Percentiles rank a stretch among this genome's conserved stretches.
Conservation (phyloP, 2,797 vertebrate species). For the Parauchenoglanis ngamensis region DNA sequence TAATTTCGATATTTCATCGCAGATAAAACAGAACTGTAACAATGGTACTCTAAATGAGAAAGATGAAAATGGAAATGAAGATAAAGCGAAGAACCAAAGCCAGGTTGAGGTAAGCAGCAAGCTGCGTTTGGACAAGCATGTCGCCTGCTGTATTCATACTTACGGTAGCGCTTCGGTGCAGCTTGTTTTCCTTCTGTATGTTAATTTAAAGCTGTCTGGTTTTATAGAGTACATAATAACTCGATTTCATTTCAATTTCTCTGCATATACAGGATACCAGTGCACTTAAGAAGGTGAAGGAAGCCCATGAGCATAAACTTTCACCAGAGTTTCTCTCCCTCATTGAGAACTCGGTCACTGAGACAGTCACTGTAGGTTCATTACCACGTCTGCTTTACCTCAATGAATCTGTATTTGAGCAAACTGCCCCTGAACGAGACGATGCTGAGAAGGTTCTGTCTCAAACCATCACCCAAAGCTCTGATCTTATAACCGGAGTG, state of each 20-base stretch:
- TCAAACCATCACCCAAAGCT: slow-evolving; percentile 76
- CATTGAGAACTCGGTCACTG: slow-evolving; percentile 68
- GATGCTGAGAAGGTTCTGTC: slow-evolving; percentile 80
- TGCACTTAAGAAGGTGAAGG: slow-evolving; percentile 60
- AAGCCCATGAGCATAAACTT: slow-evolving; percentile 69
- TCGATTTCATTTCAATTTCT: neutral
- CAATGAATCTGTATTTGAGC: slow-evolving; percentile 78
- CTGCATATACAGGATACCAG: slow-evolving; percentile 32
- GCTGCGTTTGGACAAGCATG: neutral
- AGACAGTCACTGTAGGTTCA: slow-evolving; percentile 71
- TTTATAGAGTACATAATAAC: neutral
- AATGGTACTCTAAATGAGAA: slow-evolving; percentile 39
- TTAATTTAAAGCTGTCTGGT: neutral
- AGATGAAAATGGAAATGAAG: slow-evolving; percentile 60
- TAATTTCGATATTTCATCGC: slow-evolving; percentile 71
- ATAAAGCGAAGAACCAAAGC: neutral
- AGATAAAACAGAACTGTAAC: slow-evolving; percentile 29
- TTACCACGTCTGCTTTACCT: slow-evolving; percentile 76
- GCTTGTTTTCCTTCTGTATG: neutral
- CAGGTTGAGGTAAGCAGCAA: slow-evolving; percentile 7
- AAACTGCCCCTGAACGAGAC: slow-evolving; percentile 69
- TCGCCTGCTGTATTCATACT: neutral
- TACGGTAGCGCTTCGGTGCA: neutral
- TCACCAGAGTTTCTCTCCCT: slow-evolving; percentile 59
- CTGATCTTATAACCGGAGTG: slow-evolving; percentile 91